Evolutionary conservation across 2,888 invertebrate genomes (phyloP), one percentile per base, ranked within the genome.

Genomic region (Hybos culiciformis): DNA sequence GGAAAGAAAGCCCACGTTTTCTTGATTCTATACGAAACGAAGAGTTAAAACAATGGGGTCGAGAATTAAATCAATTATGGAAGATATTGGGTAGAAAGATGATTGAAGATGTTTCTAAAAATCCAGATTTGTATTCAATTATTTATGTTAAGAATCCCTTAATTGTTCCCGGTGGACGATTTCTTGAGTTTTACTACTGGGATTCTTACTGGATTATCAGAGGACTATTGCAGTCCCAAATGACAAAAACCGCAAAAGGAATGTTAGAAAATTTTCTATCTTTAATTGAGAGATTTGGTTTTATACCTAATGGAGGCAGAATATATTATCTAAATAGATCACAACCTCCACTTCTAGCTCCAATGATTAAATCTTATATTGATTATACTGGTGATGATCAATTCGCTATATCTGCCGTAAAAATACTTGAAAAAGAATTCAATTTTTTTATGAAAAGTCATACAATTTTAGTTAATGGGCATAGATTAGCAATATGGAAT

Each of bases 181-280:
- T 84, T 57, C 72, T 78, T 12, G 83, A 83, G 61, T 80, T 80
- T 60, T 91, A 88, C 64, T 90, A 90, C 63, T 90, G 91, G 90
- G 91, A 91, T 62, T 83, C 86, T 0, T 91, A 84, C 60, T 91
- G 90, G 88, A 83, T 86, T 42, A 71, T 90, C 51, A 77, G 81
- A 56, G 91, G 91, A 2, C 70, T 92, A 1, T 68, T 91, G 8
- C 67, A 82, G 7, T 84, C 82, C 0, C 84, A 83, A 60, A 88
- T 91, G 90, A 62, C 70, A 46, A 53, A 58, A 3, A 91, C 91
- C 0, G 83, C 77, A 0, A 70, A 65, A 54, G 81, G 81, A 11
- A 87, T 91, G 78, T 71, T 92, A 44, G 70, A 76, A 54, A 92
- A 92, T 65, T 84, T 90, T 59, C 58, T 86, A 31, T 73, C 75